phyloP scores from a whole-genome alignment of 2,797 vertebrate genomes.

The Clarias fuscus region DNA sequence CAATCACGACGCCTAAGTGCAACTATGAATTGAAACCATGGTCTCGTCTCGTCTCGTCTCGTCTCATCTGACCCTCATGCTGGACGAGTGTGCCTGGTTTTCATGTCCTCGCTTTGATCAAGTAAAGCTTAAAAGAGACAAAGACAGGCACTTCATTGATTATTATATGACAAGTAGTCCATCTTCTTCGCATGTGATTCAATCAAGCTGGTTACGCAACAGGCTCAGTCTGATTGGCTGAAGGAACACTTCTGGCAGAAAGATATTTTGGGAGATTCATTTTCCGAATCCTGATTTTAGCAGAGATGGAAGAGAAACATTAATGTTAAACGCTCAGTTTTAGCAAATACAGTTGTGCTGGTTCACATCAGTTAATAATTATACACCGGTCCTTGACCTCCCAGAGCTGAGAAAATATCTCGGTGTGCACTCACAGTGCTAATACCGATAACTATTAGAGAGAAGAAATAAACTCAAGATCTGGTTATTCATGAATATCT shows the following conservation, averaged over 20 bases:
- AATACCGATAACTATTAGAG: conserved; percentile 33
- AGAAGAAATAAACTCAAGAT: not conserved
- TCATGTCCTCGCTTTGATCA: conserved; percentile 55
- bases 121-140: conserved; percentile 41
- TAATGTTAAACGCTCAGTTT: not conserved
- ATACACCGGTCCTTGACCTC: conserved; percentile 72
- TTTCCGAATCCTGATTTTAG: not conserved
- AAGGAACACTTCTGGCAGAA: not conserved
- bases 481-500: conserved; percentile 24
- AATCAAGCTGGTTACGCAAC: conserved; percentile 45
- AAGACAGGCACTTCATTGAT: conserved; percentile 51
- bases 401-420: conserved; percentile 49
- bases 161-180: conserved; percentile 36
- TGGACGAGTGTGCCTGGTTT: conserved; percentile 23
- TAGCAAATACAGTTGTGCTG: conserved; percentile 34
- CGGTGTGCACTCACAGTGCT: conserved; percentile 41
- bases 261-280: not conserved
- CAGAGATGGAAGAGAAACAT: not conserved
- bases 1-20: not conserved
- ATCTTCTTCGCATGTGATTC: conserved; percentile 40
- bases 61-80: conserved; percentile 24
- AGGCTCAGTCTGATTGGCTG: conserved; percentile 22
- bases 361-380: conserved; percentile 71
- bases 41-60: not conserved
- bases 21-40: conserved; percentile 31